Conservation (phyloP, 2,888 invertebrate species). For the Thelaira solivaga region DNA sequence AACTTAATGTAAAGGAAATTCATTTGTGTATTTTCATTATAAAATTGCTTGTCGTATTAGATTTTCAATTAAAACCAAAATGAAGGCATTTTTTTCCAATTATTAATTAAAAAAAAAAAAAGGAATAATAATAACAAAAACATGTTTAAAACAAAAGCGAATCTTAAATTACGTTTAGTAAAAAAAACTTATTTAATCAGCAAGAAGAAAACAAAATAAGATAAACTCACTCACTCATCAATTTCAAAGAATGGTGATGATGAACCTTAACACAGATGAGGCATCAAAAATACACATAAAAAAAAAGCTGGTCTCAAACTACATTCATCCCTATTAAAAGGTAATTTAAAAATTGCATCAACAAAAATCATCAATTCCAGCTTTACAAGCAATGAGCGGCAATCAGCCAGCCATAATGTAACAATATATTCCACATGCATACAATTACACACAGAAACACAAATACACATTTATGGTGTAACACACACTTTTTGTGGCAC, state of each 20-base stretch:
- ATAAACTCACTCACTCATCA: conserved; percentile 28
- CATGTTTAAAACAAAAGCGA: conserved; percentile 56
- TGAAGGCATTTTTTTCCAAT: conserved; percentile 40
- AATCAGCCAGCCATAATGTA: conserved; percentile 15
- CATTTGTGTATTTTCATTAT: too few species aligned
- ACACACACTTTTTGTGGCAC: conserved; percentile 15
- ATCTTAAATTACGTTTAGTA: conserved; percentile 46
- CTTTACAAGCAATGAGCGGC: background rate
- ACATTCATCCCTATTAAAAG: conserved; percentile 56
- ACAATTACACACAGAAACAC: background rate
- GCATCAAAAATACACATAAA: background rate
- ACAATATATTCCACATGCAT: too few species aligned
- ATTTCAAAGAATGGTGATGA: conserved; percentile 31
- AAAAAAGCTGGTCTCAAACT: conserved; percentile 44
- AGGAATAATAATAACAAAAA: conserved; percentile 9
- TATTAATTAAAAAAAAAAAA: conserved; percentile 34
- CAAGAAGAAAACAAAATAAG: background rate
- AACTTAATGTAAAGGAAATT: too few species aligned
- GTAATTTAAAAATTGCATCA: conserved; percentile 62
- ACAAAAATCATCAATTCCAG: conserved; percentile 34
- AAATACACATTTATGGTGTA: conserved; percentile 22
- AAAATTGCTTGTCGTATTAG: too few species aligned
- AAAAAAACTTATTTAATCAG: conserved; percentile 33
- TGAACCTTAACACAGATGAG: conserved; percentile 50
- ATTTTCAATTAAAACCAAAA: background rate